Evolutionary conservation across 1,140 invertebrate genomes (phyloP).

Genomic region (Papilio dardanus): DNA sequence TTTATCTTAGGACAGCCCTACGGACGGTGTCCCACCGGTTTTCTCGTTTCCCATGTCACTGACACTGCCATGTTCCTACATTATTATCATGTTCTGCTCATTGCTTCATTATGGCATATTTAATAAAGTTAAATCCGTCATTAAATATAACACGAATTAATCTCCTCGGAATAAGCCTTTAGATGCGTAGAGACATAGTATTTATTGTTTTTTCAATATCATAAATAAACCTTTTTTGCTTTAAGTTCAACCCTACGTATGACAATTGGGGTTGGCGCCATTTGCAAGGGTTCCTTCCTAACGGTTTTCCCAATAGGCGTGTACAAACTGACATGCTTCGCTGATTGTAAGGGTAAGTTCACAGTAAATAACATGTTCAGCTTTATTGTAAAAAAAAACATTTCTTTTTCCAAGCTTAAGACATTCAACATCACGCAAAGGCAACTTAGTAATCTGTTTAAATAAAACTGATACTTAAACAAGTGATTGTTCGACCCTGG

Average conservation of each 20-base stretch:
- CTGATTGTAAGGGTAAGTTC: conserved; percentile 24
- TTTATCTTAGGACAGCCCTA: conserved; percentile 20
- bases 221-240: neutral
- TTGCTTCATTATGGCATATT: conserved; percentile 18
- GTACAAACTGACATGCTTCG: conserved; percentile 36
- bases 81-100: conserved; percentile 24
- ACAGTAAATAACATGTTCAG: neutral
- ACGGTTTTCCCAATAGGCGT: conserved; percentile 25
- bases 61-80: conserved; percentile 26
- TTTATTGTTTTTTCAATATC: neutral
- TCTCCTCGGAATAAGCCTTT: neutral
- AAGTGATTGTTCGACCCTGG: conserved; percentile 26
- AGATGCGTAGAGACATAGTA: too few relatives aligned
- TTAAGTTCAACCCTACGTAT: neutral
- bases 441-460: neutral
- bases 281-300: conserved; percentile 18
- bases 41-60: conserved; percentile 27
- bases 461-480: neutral
- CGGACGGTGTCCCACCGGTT: conserved; percentile 14
- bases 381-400: neutral
- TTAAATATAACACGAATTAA: neutral
- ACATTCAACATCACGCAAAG: neutral
- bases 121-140: neutral
- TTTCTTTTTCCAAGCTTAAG: neutral
- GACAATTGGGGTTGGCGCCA: neutral